These are phyloP conservation scores for Pseudochirops corinnae DNA, from an alignment of 2,797 vertebrate species.

Conservation along the genomic window DNA sequence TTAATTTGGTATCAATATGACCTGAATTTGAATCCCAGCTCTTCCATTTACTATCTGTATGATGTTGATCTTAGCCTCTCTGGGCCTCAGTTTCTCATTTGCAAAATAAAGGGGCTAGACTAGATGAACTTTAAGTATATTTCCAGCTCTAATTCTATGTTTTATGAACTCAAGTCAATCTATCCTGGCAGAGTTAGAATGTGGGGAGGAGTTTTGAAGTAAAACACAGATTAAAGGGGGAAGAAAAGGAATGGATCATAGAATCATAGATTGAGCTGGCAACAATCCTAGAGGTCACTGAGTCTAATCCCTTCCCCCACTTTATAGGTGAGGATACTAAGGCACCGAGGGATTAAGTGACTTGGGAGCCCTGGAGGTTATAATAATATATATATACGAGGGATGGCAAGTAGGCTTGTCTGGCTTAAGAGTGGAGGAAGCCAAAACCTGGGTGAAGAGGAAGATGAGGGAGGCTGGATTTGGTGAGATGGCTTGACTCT, in stretches of 20 bases:
- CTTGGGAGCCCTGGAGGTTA: not conserved
- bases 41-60: not conserved
- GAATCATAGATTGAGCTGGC: not conserved
- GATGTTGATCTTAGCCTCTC: not conserved
- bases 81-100: not conserved
- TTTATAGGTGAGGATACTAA: not conserved
- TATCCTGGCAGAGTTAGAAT: not conserved
- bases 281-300: not conserved
- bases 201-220: not conserved
- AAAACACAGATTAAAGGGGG: not conserved
- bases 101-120: not conserved
- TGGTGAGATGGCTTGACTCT: not conserved
- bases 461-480: not conserved
- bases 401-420: not conserved
- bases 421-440: not conserved
- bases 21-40: not conserved
- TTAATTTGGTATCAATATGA: not conserved
- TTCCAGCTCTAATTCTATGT: not conserved
- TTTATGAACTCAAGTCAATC: not conserved
- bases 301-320: not conserved
- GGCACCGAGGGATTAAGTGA: not conserved
- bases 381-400: not conserved
- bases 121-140: not conserved
- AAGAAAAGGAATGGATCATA: not conserved
- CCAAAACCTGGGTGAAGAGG: not conserved